phyloP scores from a whole-genome alignment of 2,888 invertebrate species.

The Latrodectus elegans region DNA sequence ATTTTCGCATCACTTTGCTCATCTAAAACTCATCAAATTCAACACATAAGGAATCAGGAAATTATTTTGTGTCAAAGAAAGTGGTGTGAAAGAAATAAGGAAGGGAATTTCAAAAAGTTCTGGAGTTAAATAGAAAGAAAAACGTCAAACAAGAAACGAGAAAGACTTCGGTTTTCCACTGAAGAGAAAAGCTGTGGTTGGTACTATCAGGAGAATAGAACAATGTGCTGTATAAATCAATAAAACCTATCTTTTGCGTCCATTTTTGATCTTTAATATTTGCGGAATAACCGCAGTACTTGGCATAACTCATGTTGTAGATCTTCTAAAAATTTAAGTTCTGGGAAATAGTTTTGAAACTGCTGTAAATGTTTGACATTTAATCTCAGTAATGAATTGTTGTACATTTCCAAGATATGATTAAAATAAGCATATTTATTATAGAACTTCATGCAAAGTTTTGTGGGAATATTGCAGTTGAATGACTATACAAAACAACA shows the following conservation, averaged over 20 bases:
- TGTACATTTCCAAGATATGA: no score
- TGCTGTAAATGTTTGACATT: background rate
- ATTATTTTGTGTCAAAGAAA: no score
- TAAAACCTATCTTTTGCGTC: constrained; percentile 65
- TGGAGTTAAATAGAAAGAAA: background rate
- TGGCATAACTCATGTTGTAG: constrained; percentile 51
- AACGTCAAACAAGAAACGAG: background rate
- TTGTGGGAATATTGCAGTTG: no score
- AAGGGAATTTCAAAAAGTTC: no score
- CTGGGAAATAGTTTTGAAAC: constrained; percentile 48
- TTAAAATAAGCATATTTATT: no score
- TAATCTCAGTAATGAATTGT: background rate
- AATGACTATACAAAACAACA: no score
- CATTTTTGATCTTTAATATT: constrained; percentile 60
- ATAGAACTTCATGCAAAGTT: no score
- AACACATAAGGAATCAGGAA: no score
- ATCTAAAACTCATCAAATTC: no score
- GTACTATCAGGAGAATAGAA: constrained; percentile 4
- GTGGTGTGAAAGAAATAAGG: no score
- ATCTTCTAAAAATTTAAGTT: constrained; percentile 43
- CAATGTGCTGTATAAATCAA: constrained; percentile 67
- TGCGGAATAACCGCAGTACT: constrained; percentile 42
- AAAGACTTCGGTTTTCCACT: background rate
- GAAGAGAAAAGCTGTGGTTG: background rate
- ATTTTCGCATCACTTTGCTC: no score